These are phyloP conservation scores for Hoplostethus mediterraneus DNA, from an alignment of 2,797 vertebrate genomes.

Conservation along the genomic window DNA sequence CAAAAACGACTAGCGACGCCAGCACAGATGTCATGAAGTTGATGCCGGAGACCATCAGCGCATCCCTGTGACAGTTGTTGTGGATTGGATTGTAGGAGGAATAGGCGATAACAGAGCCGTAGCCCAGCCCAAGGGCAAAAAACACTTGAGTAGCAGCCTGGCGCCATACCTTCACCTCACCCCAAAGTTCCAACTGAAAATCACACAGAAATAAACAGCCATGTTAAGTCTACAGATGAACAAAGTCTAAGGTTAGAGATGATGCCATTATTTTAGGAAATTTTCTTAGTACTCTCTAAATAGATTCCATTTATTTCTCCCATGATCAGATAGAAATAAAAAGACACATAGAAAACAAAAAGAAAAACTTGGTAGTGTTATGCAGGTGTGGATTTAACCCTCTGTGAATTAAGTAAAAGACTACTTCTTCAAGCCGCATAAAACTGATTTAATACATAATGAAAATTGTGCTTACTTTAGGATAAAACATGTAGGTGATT, in stretches of 20 bases:
- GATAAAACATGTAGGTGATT: conserved; percentile 87
- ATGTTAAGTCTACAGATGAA: background rate
- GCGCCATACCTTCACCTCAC: conserved; percentile 94
- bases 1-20: conserved; percentile 96
- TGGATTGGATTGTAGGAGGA: conserved; percentile 98
- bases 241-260: background rate
- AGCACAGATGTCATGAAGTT: conserved; percentile 98
- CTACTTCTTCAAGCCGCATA: background rate
- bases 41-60: conserved; percentile 94
- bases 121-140: conserved; percentile 96
- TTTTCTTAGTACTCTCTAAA: background rate
- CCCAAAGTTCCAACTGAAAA: conserved; percentile 94
- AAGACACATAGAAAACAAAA: background rate
- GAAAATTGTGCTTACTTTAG: conserved; percentile 75
- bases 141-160: conserved; percentile 98
- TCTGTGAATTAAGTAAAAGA: background rate
- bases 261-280: background rate
- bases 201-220: conserved; percentile 33
- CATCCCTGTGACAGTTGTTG: conserved; percentile 98
- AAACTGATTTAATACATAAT: background rate
- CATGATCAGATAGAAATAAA: background rate
- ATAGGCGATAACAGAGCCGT: conserved; percentile 97
- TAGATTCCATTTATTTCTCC: background rate
- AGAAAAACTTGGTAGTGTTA: too few species aligned
- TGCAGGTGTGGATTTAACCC: background rate